These are phyloP conservation scores for Hedya salicella DNA, from an alignment of 2,888 invertebrate genomes.

Conservation along the genomic window DNA sequence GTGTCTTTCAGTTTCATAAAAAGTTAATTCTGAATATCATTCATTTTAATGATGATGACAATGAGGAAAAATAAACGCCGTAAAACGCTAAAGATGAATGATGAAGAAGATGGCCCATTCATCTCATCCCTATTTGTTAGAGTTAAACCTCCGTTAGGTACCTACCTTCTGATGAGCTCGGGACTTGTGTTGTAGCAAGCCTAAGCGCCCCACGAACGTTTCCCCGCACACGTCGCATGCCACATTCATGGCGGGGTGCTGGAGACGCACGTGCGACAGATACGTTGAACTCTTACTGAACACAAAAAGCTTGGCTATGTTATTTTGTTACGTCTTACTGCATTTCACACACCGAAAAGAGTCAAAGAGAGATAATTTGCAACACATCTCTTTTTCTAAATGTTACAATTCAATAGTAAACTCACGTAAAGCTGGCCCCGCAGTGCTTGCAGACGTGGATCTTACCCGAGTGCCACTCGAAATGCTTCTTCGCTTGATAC, in stretches of 20 bases:
- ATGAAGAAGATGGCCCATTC: too few relatives aligned
- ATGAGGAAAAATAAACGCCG: too few relatives aligned
- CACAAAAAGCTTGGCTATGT: neutral
- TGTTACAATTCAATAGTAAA: neutral
- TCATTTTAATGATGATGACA: too few relatives aligned
- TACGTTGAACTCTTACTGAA: constrained; percentile 45
- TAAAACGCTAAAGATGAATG: too few relatives aligned
- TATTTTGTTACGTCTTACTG: too few relatives aligned
- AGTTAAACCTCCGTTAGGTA: too few relatives aligned
- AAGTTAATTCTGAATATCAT: too few relatives aligned
- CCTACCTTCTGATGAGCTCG: constrained; percentile 35
- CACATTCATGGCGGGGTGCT: constrained; percentile 42
- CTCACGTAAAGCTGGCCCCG: constrained; percentile 43
- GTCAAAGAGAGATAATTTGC: too few relatives aligned
- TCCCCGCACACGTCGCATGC: constrained; percentile 45
- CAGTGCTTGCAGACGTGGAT: constrained; percentile 44
- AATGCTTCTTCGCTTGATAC: constrained; percentile 44
- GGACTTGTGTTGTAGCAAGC: constrained; percentile 42
- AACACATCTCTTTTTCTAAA: too few relatives aligned
- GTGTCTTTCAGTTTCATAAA: too few relatives aligned
- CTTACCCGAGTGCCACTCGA: constrained; percentile 45
- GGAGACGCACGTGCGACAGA: constrained; percentile 46
- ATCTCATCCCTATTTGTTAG: too few relatives aligned
- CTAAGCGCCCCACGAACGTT: constrained; percentile 40
- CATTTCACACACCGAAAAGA: too few relatives aligned